These are phyloP conservation scores for Hetaerina titia DNA, from an alignment of 2,888 invertebrate species.

Conservation along the genomic window DNA sequence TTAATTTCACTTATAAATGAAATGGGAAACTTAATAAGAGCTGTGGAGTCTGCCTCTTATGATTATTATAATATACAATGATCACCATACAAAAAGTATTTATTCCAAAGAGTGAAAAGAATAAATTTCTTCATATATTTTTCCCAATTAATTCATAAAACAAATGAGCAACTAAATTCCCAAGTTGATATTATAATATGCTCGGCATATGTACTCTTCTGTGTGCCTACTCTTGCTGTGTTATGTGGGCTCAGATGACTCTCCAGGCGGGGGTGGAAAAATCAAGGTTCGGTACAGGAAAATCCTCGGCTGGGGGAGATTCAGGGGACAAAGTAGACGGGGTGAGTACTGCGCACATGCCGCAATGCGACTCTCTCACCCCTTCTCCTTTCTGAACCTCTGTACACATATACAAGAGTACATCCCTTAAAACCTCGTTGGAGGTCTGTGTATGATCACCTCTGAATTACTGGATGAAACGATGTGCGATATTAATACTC, in stretches of 20 bases:
- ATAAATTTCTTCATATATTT: too few relatives aligned
- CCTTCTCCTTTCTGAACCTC: neutral
- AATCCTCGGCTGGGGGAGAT: neutral
- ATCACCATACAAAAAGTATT: too few relatives aligned
- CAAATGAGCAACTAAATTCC: too few relatives aligned
- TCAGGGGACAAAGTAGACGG: neutral
- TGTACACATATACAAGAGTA: neutral
- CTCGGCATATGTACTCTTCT: too few relatives aligned
- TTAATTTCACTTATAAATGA: too few relatives aligned
- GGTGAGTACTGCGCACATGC: neutral
- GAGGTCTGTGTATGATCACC: neutral
- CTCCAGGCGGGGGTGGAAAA: neutral
- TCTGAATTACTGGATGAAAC: neutral
- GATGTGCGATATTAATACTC: neutral
- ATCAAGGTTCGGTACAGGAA: neutral
- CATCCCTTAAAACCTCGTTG: neutral
- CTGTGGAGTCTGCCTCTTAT: too few relatives aligned
- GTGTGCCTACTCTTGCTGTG: neutral
- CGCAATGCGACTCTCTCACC: slow-evolving; percentile 46
- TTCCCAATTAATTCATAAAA: too few relatives aligned
- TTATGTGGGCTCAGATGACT: neutral
- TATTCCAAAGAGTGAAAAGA: too few relatives aligned
- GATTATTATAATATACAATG: too few relatives aligned
- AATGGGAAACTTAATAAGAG: too few relatives aligned
- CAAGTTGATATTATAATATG: too few relatives aligned